A percentile compares a stretch with the other conserved stretches of the same genome.
phyloP scores from a whole-genome alignment of 1,140 invertebrate species.

The Brachionus rotundiformis region DNA sequence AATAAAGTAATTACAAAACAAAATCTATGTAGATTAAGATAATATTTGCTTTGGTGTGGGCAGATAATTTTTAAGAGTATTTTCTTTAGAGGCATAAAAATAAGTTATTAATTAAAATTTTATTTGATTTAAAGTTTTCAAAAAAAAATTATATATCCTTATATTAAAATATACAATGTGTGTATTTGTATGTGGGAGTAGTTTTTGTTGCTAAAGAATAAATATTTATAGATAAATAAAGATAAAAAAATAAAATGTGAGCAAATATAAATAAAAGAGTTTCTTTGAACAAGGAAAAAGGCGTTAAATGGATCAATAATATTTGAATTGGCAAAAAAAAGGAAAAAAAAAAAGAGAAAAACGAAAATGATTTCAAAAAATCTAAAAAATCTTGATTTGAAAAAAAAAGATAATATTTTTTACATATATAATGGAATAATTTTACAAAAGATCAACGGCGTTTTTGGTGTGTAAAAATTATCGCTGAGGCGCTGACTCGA shows the following conservation, averaged over 20 bases:
- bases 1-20: not conserved
- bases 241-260: conserved; percentile 21
- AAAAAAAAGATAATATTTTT: not conserved
- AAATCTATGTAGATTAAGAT: not conserved
- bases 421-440: not conserved
- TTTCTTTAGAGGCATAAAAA: not conserved
- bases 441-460: conserved; percentile 1
- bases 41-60: not conserved
- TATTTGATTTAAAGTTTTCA: not conserved
- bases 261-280: conserved; percentile 9
- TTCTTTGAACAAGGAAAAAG: conserved; percentile 14
- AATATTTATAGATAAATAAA: conserved; percentile 13
- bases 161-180: not conserved
- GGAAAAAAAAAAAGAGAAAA: not conserved
- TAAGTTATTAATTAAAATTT: not conserved
- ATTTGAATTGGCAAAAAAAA: conserved; percentile 6
- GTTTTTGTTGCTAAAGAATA: conserved; percentile 4
- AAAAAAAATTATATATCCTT: conserved; percentile 8
- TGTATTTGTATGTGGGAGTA: not conserved
- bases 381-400: not conserved
- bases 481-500: not conserved
- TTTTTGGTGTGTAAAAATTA: not conserved
- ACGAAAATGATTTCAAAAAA: conserved; percentile 11
- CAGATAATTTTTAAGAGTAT: not conserved
- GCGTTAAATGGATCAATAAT: conserved; percentile 14